Evolutionary conservation across 1,140 invertebrate genomes (phyloP).

Genomic region (Venturia canescens): DNA sequence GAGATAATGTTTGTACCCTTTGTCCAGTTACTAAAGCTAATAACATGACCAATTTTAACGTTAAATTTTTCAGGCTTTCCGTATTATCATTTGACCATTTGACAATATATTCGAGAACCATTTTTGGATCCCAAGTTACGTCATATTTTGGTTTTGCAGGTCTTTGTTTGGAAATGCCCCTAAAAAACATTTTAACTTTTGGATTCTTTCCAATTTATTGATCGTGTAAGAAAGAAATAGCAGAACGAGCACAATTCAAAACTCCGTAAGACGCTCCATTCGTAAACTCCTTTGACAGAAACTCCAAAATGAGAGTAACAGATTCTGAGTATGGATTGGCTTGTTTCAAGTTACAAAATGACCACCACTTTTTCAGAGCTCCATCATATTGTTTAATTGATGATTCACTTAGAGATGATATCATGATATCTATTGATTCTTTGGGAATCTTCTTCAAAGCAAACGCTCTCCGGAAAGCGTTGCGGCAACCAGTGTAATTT

Average conservation of each 20-base stretch:
- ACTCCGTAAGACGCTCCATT: constrained; percentile 55
- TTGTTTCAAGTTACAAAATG: constrained; percentile 53
- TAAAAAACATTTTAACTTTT: constrained; percentile 52
- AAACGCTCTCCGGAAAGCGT: constrained; percentile 55
- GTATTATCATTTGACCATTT: too few species aligned
- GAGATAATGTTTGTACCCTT: too few species aligned
- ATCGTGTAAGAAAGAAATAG: constrained; percentile 50
- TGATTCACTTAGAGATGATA: constrained; percentile 55
- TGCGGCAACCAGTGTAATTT: constrained; percentile 58
- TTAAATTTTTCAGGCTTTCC: too few species aligned
- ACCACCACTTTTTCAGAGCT: constrained; percentile 58
- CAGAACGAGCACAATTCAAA: constrained; percentile 54
- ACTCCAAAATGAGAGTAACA: constrained; percentile 9
- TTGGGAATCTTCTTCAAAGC: constrained; percentile 43
- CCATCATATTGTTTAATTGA: constrained; percentile 55
- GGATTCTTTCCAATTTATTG: constrained; percentile 50
- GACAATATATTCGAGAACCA: too few species aligned
- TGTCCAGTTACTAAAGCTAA: too few species aligned
- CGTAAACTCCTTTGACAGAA: constrained; percentile 50
- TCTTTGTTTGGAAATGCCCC: too few species aligned
- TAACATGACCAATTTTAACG: too few species aligned
- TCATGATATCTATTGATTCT: constrained; percentile 49
- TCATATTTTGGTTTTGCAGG: too few species aligned
- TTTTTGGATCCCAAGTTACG: too few species aligned
- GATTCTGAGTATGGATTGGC: constrained; percentile 23